phyloP scores from a whole-genome alignment of 2,113 vertebrate genomes.

The Rhizomys pruinosus region DNA sequence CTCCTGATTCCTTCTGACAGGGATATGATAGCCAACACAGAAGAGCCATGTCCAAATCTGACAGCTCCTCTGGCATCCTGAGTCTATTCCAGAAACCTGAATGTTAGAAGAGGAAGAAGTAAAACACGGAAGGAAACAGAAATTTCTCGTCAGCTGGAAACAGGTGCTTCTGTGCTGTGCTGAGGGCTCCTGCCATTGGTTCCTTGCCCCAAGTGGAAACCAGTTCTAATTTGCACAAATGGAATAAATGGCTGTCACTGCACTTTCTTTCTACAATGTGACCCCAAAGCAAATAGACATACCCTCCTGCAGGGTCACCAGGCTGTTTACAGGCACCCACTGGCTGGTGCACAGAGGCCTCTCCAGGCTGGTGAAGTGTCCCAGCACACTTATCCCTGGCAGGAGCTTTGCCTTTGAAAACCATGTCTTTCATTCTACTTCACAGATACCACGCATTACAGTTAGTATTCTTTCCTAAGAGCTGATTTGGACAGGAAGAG shows the following conservation, averaged over 20 bases:
- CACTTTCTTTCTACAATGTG: not conserved
- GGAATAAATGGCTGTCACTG: not conserved
- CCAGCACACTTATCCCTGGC: not conserved
- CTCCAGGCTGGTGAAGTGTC: not conserved
- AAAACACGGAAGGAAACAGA: conserved; percentile 15
- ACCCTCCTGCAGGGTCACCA: not conserved
- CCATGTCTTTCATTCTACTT: not conserved
- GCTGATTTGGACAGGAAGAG: not conserved
- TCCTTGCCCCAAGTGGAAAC: not conserved
- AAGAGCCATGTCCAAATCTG: not conserved
- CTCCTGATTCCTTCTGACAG: conserved; percentile 29
- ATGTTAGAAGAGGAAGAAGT: conserved; percentile 25
- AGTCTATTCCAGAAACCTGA: conserved; percentile 34
- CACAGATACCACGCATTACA: not conserved
- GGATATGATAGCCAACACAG: not conserved
- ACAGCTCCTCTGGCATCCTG: not conserved
- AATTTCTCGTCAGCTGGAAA: not conserved
- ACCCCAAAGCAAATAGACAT: not conserved
- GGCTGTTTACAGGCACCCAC: not conserved
- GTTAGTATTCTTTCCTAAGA: not conserved
- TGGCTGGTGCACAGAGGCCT: not conserved
- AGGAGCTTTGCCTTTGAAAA: not conserved
- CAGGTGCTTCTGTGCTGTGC: not conserved
- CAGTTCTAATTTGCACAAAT: not conserved
- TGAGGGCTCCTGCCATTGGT: not conserved